These are phyloP conservation scores for Florisuga fusca DNA, from an alignment of 2,797 vertebrate species.

Conservation along the genomic window DNA sequence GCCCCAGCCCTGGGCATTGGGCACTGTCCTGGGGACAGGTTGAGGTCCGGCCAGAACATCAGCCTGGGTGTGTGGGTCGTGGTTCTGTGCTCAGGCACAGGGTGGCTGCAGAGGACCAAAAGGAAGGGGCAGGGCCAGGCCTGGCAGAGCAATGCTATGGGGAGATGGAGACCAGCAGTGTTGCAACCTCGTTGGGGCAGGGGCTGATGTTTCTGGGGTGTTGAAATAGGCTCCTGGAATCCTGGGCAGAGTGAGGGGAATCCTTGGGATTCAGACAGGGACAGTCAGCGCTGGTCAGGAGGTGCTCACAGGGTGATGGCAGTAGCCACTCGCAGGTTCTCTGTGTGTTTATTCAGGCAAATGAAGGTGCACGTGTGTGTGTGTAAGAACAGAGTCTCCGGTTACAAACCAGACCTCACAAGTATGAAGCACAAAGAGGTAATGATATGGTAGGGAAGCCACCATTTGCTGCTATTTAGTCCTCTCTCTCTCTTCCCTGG, in stretches of 20 bases:
- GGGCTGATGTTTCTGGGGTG: rapidly evolving
- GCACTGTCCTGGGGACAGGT: background rate
- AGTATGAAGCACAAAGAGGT: background rate
- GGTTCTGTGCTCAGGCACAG: background rate
- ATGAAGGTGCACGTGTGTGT: background rate
- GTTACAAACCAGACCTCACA: background rate
- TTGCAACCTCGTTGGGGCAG: rapidly evolving
- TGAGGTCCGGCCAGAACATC: rapidly evolving
- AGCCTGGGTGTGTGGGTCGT: background rate
- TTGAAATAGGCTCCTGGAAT: background rate
- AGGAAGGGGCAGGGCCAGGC: background rate
- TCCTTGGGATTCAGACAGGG: rapidly evolving
- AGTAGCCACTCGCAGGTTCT: background rate
- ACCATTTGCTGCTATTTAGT: background rate
- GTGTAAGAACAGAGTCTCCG: background rate
- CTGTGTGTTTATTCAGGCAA: background rate
- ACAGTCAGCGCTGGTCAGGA: too few relatives aligned
- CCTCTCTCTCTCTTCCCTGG: background rate
- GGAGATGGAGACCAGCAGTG: rapidly evolving
- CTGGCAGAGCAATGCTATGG: background rate
- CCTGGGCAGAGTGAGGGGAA: rapidly evolving
- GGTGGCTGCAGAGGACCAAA: rapidly evolving
- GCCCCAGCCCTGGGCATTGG: rapidly evolving
- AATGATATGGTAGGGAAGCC: background rate
- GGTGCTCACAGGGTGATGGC: background rate